Evolutionary conservation across 2,113 vertebrate species (phyloP), one percentile per base, ranked within the genome.

Genomic region (Psophia crepitans): DNA sequence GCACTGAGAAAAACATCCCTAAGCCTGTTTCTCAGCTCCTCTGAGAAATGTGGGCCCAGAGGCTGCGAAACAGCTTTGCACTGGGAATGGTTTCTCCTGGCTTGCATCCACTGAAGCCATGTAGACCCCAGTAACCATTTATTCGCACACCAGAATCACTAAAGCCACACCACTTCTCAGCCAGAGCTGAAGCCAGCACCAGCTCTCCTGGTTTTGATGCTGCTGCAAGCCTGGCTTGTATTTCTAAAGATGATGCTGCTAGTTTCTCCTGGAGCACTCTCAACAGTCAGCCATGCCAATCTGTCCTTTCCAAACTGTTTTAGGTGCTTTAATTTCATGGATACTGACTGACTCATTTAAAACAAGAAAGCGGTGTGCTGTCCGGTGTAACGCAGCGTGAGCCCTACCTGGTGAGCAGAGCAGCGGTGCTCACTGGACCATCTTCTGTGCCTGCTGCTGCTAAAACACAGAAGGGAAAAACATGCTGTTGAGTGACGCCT

Each of bases 361-460:
- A 71, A 63, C n/a, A 70, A 63, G 57, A 17, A 19, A 39, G n/a
- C 3, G 1, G 44, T 2, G 3, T 18, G 41, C 48, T 71, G n/a
- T 12, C 24, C 1, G 1, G 16, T 23, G 39, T 11, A 15, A 22
- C 6, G 4, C 48, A 9, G 37, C 5, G 0, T 2, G 4, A 48
- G 68, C n/a, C 14, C 65, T 84, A 41, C 37, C 49, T 22, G 58
- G 49, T 53, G 60, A 84, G 69, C 53, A 21, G 80, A 48, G 71
- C 88, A 39, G 66, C 0, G 1, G 16, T 6, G 21, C 44, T 87
- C 58, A 23, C 57, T 0, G 0, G 8, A 39, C 17, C 5, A 1
- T 64, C 56, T 44, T 17, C 12, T 5, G 51, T 0, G 0, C 43
- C 33, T 0, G 1, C 35, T 0, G 4, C 35, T 66, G 39, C 14